Evolutionary conservation across 92 coral and sea anemone genomes (phyloP).

Genomic region (Scolanthus callimorphus): DNA sequence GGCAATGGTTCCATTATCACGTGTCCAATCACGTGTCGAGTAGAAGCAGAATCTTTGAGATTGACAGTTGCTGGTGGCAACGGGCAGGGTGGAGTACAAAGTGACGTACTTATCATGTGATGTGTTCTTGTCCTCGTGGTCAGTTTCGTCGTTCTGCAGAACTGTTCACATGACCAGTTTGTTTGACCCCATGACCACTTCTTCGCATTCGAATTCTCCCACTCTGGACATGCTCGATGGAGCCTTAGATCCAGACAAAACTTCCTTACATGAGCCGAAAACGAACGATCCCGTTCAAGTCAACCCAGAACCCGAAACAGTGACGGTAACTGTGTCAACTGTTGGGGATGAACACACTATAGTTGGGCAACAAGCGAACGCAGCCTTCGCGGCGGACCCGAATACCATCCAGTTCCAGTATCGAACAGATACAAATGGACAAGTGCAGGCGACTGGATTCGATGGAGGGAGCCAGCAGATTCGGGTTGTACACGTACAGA

Average conservation of each 20-base stretch:
- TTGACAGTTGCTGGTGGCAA: constrained; percentile 11
- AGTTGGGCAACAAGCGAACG: constrained; percentile 88
- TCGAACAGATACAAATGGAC: constrained; percentile 85
- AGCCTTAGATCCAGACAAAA: constrained; percentile 96
- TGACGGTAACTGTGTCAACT: constrained; percentile 97
- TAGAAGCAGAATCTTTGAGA: too few relatives aligned
- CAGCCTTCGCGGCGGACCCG: constrained; percentile 92
- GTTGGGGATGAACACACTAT: constrained; percentile 94
- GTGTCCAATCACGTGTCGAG: constrained; percentile 75
- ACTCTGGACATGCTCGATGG: constrained; percentile 99
- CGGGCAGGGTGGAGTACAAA: constrained; percentile 39
- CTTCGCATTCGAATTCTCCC: constrained; percentile 99
- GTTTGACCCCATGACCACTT: constrained; percentile 99
- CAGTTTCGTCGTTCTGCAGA: constrained; percentile 98
- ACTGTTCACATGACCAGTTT: constrained; percentile 99
- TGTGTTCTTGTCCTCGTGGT: constrained; percentile 99
- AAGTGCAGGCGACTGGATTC: constrained; percentile 86
- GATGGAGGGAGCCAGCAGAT: constrained; percentile 93
- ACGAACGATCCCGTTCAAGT: constrained; percentile 87
- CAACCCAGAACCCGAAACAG: constrained; percentile 99
- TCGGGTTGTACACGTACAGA: constrained; percentile 97
- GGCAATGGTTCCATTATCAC: constrained; percentile 66
- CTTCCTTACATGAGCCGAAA: constrained; percentile 89
- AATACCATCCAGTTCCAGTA: constrained; percentile 97
- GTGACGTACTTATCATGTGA: constrained; percentile 99